phyloP scores from a whole-genome alignment of 2,113 vertebrate genomes.

The Dromiciops gliroides region DNA sequence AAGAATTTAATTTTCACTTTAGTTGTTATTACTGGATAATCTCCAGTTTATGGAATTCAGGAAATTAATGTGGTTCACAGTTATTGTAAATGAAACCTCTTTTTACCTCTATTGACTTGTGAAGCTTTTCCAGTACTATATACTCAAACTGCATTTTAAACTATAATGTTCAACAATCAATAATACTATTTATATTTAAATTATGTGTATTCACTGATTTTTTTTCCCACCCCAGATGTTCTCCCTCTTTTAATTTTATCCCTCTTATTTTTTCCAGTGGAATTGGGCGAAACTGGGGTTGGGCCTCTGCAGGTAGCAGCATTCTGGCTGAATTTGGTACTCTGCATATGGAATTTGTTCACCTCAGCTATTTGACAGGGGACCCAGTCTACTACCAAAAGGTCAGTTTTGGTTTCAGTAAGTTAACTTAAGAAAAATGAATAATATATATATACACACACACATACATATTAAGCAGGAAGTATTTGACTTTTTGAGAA shows the following conservation, averaged over 20 bases:
- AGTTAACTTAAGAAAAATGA: not conserved
- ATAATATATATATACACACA: too few species aligned
- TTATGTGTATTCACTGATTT: not conserved
- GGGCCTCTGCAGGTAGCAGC: constrained; percentile 98
- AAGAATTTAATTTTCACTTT: not conserved
- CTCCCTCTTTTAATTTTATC: not conserved
- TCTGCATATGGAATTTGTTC: constrained; percentile 98
- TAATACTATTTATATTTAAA: constrained; percentile 39
- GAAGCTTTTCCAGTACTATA: not conserved
- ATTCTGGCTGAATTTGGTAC: constrained; percentile 99
- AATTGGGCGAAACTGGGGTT: constrained; percentile 98
- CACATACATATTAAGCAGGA: constrained; percentile 25
- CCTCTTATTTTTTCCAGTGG: constrained; percentile 85
- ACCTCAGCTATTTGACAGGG: constrained; percentile 97
- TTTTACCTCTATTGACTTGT: not conserved
- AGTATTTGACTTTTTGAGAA: constrained; percentile 9
- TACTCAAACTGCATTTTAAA: not conserved
- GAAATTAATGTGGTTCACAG: not conserved
- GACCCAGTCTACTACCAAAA: constrained; percentile 96
- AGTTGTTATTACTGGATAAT: not conserved
- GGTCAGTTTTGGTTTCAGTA: constrained; percentile 82
- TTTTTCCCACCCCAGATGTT: not conserved
- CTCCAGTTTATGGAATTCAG: not conserved
- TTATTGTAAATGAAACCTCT: not conserved
- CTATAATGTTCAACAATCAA: not conserved